phyloP scores from a whole-genome alignment of 2,113 vertebrate species.

The Xyliphius kryptos region DNA sequence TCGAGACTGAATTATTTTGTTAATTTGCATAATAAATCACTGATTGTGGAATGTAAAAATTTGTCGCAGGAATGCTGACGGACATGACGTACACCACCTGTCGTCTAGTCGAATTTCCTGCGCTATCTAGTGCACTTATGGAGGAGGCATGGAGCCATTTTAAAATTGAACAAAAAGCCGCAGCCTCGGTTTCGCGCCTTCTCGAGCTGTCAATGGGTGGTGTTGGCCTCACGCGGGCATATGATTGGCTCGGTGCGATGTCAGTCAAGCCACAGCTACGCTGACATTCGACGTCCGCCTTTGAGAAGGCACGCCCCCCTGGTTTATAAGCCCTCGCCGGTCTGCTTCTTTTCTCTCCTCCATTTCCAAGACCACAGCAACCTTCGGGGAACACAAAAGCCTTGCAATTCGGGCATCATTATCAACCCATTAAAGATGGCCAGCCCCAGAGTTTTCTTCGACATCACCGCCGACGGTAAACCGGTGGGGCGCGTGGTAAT shows the following conservation, averaged over 20 bases:
- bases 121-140: conserved; percentile 3
- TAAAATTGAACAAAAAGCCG: not conserved
- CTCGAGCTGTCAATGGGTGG: not conserved
- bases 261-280: not conserved
- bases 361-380: conserved; percentile 13
- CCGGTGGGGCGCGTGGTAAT: conserved; percentile 60
- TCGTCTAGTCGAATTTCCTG: not conserved
- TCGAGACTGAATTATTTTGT: no score
- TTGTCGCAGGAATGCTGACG: no score
- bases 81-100: not conserved
- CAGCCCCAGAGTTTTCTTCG: conserved; percentile 63
- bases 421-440: conserved; percentile 48
- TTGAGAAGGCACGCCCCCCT: not conserved
- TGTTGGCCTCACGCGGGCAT: not conserved
- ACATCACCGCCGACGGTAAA: conserved; percentile 9
- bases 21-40: no score
- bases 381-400: conserved; percentile 4
- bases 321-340: conserved; percentile 9
- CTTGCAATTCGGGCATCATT: not conserved
- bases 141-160: not conserved
- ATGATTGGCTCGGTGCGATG: not conserved
- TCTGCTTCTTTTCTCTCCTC: conserved; percentile 22
- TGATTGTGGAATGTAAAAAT: no score
- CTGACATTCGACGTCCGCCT: conserved; percentile 37
- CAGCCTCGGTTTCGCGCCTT: not conserved